Evolutionary conservation across 2,888 invertebrate species (phyloP).

Genomic region (Eristalis tenax): DNA sequence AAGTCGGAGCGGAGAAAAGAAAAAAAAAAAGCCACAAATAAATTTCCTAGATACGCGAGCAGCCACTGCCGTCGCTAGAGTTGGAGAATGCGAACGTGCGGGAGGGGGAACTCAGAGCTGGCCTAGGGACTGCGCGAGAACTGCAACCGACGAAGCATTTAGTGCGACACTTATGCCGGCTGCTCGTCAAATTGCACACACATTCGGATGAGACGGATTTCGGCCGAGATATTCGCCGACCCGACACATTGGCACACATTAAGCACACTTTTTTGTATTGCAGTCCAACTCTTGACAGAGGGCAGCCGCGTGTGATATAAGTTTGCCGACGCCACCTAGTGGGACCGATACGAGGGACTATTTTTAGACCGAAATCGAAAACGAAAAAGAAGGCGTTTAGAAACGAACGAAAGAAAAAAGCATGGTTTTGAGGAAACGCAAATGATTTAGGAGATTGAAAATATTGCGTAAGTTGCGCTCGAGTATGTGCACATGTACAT

Average conservation of each 20-base stretch:
- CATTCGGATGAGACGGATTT: slow-evolving; percentile 5
- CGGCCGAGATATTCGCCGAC: too few species aligned
- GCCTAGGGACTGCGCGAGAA: not conserved
- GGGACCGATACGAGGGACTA: slow-evolving; percentile 29
- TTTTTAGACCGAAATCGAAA: slow-evolving; percentile 39
- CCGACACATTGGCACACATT: not conserved
- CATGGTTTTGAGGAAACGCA: slow-evolving; percentile 19
- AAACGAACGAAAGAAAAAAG: not conserved
- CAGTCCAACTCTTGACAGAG: slow-evolving; percentile 12
- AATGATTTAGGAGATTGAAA: slow-evolving; percentile 35
- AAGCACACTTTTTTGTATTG: not conserved
- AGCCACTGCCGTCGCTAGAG: not conserved
- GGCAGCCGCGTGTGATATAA: not conserved
- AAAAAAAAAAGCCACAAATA: slow-evolving; percentile 22
- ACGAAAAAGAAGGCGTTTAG: not conserved
- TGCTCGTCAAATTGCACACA: slow-evolving; percentile 14
- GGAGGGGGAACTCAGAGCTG: not conserved
- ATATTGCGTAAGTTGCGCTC: slow-evolving; percentile 55
- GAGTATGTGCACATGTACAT: slow-evolving; percentile 3
- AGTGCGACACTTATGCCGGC: slow-evolving; percentile 43
- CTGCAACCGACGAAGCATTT: slow-evolving; percentile 26
- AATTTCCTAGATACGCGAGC: slow-evolving; percentile 3
- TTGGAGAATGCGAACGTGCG: slow-evolving; percentile 1
- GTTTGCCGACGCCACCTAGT: slow-evolving; percentile 2
- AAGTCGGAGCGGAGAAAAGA: slow-evolving; percentile 36